Conservation (phyloP, 2,113 vertebrate species). For the Otus sunia region DNA sequence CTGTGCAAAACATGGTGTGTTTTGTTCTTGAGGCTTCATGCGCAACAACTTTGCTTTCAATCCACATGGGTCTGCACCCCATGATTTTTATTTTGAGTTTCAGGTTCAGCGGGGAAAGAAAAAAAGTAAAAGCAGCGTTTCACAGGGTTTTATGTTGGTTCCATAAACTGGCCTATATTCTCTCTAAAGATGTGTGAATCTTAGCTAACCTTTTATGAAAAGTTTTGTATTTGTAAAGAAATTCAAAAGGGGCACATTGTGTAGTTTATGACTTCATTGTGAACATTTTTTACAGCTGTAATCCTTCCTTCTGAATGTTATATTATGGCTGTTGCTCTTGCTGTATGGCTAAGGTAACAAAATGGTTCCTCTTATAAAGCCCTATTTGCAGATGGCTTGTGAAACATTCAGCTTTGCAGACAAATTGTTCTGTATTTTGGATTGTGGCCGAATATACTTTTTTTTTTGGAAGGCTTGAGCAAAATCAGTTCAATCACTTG, state of each 20-base stretch:
- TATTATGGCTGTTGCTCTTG: not conserved
- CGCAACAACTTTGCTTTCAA: not conserved
- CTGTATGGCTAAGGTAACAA: constrained; percentile 16
- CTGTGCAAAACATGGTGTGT: constrained; percentile 23
- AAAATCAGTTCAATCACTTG: not conserved
- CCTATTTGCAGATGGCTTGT: constrained; percentile 51
- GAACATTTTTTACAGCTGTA: constrained; percentile 44
- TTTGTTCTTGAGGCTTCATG: constrained; percentile 22
- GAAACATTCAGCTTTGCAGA: constrained; percentile 28
- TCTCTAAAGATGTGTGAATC: constrained; percentile 46
- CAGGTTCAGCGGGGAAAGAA: not conserved
- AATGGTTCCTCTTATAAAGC: constrained; percentile 17
- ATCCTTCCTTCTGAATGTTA: constrained; percentile 41
- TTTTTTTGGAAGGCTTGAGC: not conserved
- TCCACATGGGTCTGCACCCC: not conserved
- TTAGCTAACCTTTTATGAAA: constrained; percentile 14
- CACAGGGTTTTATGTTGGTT: not conserved
- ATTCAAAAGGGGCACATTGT: constrained; percentile 30
- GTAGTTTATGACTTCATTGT: constrained; percentile 41
- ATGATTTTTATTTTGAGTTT: constrained; percentile 44
- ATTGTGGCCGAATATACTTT: not conserved
- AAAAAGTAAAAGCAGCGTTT: not conserved
- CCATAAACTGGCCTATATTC: not conserved
- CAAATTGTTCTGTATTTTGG: not conserved
- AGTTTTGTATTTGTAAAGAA: constrained; percentile 27